phyloP scores from a whole-genome alignment of 2,113 vertebrate species.

The Glareola pratincola region DNA sequence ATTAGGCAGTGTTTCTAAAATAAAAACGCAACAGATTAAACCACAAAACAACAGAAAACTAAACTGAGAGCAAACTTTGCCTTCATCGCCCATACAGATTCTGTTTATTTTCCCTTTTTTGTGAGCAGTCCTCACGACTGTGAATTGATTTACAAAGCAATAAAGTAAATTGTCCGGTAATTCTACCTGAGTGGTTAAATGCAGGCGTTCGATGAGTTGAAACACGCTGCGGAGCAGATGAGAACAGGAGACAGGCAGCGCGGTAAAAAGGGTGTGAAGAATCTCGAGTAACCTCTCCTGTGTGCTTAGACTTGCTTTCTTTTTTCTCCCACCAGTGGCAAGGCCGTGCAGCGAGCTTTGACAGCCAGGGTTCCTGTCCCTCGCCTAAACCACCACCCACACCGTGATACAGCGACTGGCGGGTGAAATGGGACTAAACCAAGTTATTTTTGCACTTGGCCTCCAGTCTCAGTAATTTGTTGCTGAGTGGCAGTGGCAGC shows the following conservation, averaged over 20 bases:
- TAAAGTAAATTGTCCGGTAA: not conserved
- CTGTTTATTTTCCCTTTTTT: not conserved
- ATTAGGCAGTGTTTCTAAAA: not conserved
- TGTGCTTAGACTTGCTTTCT: not conserved
- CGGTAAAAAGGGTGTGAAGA: not conserved
- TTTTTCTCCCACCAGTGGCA: conserved; percentile 85
- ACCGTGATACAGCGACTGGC: conserved; percentile 73
- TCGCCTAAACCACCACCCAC: conserved; percentile 90
- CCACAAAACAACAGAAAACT: not conserved
- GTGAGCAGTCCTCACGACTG: not conserved
- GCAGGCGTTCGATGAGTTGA: accelerated
- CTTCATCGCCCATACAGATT: not conserved
- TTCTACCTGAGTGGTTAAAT: not conserved
- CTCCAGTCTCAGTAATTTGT: conserved; percentile 16
- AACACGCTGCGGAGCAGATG: not conserved
- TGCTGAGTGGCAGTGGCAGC: not conserved
- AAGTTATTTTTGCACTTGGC: conserved; percentile 39
- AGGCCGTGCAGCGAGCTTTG: conserved; percentile 92
- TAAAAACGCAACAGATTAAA: not conserved
- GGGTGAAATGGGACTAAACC: conserved; percentile 11
- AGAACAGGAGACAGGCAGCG: not conserved
- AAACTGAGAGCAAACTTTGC: not conserved
- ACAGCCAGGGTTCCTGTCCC: conserved; percentile 95
- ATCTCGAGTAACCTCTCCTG: not conserved
- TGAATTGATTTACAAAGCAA: not conserved